Evolutionary conservation across 2,113 vertebrate species (phyloP).

Genomic region (Phalacrocorax aristotelis): DNA sequence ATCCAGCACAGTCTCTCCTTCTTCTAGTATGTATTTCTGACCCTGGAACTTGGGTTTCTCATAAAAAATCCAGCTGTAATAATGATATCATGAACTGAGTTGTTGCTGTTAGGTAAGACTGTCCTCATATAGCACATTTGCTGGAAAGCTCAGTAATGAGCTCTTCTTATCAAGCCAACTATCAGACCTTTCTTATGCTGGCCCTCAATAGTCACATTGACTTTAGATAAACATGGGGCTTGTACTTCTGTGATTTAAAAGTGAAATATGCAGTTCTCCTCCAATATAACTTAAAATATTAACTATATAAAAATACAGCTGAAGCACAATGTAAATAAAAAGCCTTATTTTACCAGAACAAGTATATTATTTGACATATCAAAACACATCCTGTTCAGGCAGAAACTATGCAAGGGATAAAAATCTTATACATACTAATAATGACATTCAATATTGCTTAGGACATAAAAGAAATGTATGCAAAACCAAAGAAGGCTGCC

Average conservation of each 20-base stretch:
- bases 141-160: background rate
- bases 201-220: background rate
- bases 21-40: conserved; percentile 80
- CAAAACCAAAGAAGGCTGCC: background rate
- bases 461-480: background rate
- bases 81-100: conserved; percentile 1
- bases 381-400: background rate
- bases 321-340: background rate
- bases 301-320: background rate
- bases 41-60: conserved; percentile 81
- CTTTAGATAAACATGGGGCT: background rate
- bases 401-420: background rate
- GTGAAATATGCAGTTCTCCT: background rate
- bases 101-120: background rate
- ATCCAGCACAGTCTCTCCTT: conserved; percentile 80
- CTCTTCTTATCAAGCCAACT: background rate
- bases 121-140: background rate
- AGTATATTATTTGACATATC: background rate
- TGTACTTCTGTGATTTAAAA: background rate
- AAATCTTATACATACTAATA: background rate
- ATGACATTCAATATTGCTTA: background rate
- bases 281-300: background rate
- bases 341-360: background rate
- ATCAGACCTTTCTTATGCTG: background rate
- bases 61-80: conserved; percentile 85